A percentile compares a stretch with the other conserved stretches of the same genome.
phyloP scores from a whole-genome alignment of 2,888 invertebrate genomes.

The Ectemnius cavifrons region DNA sequence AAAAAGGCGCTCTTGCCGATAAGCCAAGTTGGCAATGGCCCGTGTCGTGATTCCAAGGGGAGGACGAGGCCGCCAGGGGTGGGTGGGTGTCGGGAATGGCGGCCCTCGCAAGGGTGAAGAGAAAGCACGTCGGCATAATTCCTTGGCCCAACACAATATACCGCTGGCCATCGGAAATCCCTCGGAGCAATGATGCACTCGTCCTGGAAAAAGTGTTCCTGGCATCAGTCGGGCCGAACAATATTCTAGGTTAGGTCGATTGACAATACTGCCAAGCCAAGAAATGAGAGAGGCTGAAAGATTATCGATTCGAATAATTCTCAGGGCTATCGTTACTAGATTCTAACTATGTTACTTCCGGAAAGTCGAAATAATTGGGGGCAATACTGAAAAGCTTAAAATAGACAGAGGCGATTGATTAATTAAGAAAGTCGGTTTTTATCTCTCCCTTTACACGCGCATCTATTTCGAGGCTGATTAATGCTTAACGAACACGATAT shows the following conservation, averaged over 20 bases:
- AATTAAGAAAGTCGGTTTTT: neutral
- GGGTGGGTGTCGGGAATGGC: neutral
- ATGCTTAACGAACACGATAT: neutral
- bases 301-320: neutral
- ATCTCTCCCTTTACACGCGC: neutral
- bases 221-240: neutral
- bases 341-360: neutral
- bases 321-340: neutral
- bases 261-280: neutral
- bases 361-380: neutral
- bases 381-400: neutral
- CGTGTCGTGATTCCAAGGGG: conserved; percentile 32
- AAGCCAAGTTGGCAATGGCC: conserved; percentile 55
- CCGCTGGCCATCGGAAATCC: neutral
- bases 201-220: conserved; percentile 11
- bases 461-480: neutral
- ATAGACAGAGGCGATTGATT: neutral
- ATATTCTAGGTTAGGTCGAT: neutral
- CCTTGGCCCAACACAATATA: conserved; percentile 6
- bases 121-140: conserved; percentile 19
- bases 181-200: conserved; percentile 40
- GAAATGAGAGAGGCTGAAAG: neutral
- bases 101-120: neutral
- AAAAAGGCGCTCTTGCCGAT: conserved; percentile 56
- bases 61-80: conserved; percentile 9